phyloP scores from a whole-genome alignment of 2,113 vertebrate genomes.

The Corythornis vintsioides region DNA sequence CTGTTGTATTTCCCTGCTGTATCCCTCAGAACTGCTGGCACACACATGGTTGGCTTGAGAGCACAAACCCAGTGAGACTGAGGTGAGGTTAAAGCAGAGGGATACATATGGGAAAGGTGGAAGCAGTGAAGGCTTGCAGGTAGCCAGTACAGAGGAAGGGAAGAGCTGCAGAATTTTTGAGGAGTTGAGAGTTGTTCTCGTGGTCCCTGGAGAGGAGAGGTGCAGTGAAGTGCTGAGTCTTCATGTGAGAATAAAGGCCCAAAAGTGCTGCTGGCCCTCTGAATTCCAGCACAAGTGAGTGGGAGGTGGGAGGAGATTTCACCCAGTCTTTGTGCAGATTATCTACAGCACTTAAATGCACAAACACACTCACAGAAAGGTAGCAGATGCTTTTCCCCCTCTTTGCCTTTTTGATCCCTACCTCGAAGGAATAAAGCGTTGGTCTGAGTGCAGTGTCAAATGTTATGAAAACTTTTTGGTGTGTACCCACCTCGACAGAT shows the following conservation, averaged over 20 bases:
- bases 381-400: not conserved
- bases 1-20: not conserved
- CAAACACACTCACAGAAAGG: not conserved
- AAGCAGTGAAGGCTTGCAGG: not conserved
- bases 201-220: not conserved
- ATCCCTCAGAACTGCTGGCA: not conserved
- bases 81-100: not conserved
- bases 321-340: not conserved
- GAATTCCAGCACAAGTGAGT: fast-evolving
- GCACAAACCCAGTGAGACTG: not conserved
- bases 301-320: not conserved
- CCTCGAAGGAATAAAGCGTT: not conserved
- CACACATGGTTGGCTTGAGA: not conserved
- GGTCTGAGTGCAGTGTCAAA: not conserved
- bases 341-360: not conserved
- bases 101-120: fast-evolving
- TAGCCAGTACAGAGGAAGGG: not conserved
- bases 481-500: not conserved
- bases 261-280: not conserved
- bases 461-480: not conserved
- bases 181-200: not conserved
- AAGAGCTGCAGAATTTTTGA: not conserved
- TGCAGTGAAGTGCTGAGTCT: not conserved
- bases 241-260: not conserved
- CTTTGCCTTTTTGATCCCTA: not conserved